Evolutionary conservation across 2,113 vertebrate genomes (phyloP).

Genomic region (Formicarius rufipectus): DNA sequence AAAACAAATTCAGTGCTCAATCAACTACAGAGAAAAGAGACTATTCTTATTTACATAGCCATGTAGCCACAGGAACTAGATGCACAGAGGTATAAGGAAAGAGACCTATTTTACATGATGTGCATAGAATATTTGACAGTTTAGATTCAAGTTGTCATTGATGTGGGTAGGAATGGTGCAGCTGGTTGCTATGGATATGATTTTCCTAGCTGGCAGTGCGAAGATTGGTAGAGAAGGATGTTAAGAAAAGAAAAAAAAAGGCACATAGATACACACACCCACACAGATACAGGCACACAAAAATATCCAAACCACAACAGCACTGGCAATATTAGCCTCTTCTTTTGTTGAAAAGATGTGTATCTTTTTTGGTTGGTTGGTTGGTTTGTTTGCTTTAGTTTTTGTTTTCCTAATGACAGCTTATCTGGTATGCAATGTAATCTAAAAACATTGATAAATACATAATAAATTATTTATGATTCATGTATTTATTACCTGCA

Average conservation of each 20-base stretch:
- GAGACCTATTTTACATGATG: constrained; percentile 89
- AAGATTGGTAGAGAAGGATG: constrained; percentile 75
- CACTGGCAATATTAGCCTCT: constrained; percentile 63
- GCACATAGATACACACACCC: neutral
- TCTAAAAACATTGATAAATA: constrained; percentile 71
- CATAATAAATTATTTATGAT: constrained; percentile 71
- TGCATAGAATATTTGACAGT: constrained; percentile 87
- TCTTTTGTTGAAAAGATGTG: constrained; percentile 68
- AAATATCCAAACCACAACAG: constrained; percentile 60
- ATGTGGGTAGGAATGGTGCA: constrained; percentile 75
- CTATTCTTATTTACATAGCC: constrained; percentile 87
- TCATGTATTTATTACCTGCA: constrained; percentile 53
- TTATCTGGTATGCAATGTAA: constrained; percentile 68
- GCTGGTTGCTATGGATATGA: constrained; percentile 82
- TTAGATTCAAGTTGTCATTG: constrained; percentile 75
- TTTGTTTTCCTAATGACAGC: constrained; percentile 72
- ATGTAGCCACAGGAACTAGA: constrained; percentile 84
- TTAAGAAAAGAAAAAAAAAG: neutral
- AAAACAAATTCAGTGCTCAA: constrained; percentile 77
- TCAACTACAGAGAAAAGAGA: constrained; percentile 76
- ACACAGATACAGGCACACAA: neutral
- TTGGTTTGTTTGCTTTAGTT: too few species aligned
- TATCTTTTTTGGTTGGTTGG: too few species aligned
- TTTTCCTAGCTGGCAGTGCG: constrained; percentile 76
- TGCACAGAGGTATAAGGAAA: constrained; percentile 86